phyloP scores from a whole-genome alignment of 2,797 vertebrate genomes.

The Onychomys leucogaster region DNA sequence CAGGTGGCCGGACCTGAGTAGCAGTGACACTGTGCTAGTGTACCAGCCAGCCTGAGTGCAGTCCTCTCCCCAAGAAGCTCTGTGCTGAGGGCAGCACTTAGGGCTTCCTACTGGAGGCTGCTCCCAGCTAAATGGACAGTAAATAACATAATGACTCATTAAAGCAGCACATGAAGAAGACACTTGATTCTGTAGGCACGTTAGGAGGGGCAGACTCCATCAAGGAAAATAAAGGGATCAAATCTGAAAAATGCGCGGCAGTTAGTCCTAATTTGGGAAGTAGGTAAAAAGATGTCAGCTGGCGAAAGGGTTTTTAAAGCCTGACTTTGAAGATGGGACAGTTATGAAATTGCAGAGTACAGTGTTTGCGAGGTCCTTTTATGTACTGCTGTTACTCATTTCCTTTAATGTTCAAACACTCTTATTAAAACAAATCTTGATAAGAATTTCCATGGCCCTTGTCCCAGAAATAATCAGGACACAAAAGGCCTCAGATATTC shows the following conservation, averaged over 20 bases:
- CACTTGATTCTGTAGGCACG: background rate
- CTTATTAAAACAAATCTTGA: conserved; percentile 38
- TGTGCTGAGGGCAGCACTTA: background rate
- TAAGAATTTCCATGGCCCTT: conserved; percentile 24
- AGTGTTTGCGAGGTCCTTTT: background rate
- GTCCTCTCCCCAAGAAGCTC: background rate
- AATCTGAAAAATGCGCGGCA: background rate
- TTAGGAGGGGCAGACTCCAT: background rate
- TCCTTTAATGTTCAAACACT: conserved; percentile 48
- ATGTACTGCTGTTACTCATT: background rate
- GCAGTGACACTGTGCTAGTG: background rate
- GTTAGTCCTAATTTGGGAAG: background rate
- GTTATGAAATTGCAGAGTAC: background rate
- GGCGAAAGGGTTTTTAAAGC: conserved; percentile 5
- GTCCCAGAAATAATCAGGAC: background rate
- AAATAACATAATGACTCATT: conserved; percentile 54
- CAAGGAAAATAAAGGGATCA: background rate
- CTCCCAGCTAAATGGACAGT: background rate
- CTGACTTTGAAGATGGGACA: background rate
- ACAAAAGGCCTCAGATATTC: conserved; percentile 22
- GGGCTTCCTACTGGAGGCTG: background rate
- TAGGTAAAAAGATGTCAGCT: conserved; percentile 8
- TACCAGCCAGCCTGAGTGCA: background rate
- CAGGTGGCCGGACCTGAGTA: background rate
- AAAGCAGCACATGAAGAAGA: background rate